These are phyloP conservation scores for Caenorhabditis sp. DNA, from an alignment of 2,888 invertebrate species.

Conservation along the genomic window DNA sequence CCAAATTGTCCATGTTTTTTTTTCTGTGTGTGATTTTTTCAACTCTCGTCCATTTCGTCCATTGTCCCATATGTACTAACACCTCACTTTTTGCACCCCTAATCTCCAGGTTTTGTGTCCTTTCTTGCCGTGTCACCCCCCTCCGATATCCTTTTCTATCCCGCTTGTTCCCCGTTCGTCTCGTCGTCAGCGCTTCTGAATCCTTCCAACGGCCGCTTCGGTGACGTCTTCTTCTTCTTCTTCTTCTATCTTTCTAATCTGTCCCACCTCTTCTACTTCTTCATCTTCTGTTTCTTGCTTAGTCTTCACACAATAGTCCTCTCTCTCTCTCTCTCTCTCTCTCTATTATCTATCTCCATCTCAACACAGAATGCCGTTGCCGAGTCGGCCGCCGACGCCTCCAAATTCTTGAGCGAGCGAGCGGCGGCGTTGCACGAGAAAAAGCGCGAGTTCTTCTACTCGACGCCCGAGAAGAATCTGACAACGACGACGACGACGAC, in stretches of 20 bases:
- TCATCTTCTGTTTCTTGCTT: constrained; percentile 39
- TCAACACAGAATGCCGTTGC: constrained; percentile 32
- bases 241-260: constrained; percentile 16
- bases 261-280: constrained; percentile 36
- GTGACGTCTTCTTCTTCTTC: constrained; percentile 3
- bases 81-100: constrained; percentile 30
- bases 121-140: constrained; percentile 23
- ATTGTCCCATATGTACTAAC: constrained; percentile 32
- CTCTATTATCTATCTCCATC: too few relatives aligned
- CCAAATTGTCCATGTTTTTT: constrained; percentile 15
- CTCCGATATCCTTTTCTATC: constrained; percentile 1
- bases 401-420: constrained; percentile 34
- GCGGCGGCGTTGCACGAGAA: constrained; percentile 66
- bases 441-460: constrained; percentile 67
- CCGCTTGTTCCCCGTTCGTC: neutral
- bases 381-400: neutral
- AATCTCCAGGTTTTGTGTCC: neutral
- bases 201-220: neutral
- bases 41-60: constrained; percentile 17
- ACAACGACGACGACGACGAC: constrained; percentile 14
- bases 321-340: constrained; percentile 5
- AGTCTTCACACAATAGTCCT: constrained; percentile 7
- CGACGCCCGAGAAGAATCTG: constrained; percentile 68
- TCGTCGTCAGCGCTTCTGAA: constrained; percentile 7
- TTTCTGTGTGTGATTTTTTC: constrained; percentile 6